These are phyloP conservation scores for Orchesella flavescens DNA, from an alignment of 2,888 invertebrate species.

Conservation along the genomic window DNA sequence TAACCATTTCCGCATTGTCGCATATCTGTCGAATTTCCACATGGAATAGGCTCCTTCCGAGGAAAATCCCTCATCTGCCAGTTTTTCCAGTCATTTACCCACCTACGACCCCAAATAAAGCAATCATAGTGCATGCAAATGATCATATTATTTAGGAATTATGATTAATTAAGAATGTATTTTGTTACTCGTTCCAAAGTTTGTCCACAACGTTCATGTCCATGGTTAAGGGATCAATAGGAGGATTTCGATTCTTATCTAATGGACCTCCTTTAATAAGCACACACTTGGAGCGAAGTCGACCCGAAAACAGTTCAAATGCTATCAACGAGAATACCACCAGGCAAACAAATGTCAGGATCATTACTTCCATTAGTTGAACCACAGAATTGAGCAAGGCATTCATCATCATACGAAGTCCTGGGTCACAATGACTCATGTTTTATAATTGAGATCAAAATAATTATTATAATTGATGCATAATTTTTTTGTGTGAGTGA, in stretches of 20 bases:
- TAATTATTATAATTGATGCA: neutral
- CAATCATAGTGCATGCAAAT: no score
- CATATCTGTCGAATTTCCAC: conserved; percentile 87
- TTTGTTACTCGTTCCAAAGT: conserved; percentile 28
- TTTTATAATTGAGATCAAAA: neutral
- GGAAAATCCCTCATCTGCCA: conserved; percentile 79
- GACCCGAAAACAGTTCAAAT: neutral
- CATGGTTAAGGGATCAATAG: no score
- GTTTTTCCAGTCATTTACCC: conserved; percentile 83
- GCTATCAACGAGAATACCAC: neutral
- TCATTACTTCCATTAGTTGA: neutral
- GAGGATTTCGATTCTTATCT: neutral
- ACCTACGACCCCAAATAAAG: conserved; percentile 73
- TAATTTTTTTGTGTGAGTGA: neutral
- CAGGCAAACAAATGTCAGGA: neutral
- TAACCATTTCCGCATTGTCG: conserved; percentile 83
- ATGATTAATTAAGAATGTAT: no score
- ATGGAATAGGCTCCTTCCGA: conserved; percentile 85
- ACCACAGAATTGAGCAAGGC: neutral
- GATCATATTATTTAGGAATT: no score
- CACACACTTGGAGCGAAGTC: neutral
- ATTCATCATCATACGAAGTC: neutral
- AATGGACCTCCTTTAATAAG: neutral
- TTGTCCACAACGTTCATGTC: conserved; percentile 29
- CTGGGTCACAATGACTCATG: neutral